Base-by-base conservation (phyloP, 2,113 vertebrate species). In the Triplophysa dalaica region DNA sequence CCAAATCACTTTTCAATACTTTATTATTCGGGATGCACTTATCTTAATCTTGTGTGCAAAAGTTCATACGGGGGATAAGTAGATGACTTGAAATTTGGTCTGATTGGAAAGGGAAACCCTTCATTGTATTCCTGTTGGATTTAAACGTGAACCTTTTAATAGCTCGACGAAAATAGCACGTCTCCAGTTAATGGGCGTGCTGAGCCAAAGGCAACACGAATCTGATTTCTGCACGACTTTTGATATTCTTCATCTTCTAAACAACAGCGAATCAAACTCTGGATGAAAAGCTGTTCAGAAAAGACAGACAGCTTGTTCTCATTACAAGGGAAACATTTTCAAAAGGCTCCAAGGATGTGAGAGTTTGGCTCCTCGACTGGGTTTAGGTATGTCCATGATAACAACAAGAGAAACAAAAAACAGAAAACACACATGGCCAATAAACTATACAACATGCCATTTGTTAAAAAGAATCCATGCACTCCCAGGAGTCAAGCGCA, bases 401-500 rank as follows among this genome's bases (percentile, higher is more conserved):
- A 73, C 33, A 60, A 60, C 54, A 73, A 73, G 54, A 60, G n/a
- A 22, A 62, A 75, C 72, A 14, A 63, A 58, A 74, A 62, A 58
- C 54, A 60, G 58, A 45, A 60, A 75, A 19, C 54, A 61, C 72
- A 75, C 56, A 13, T 61, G 56, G 72, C 29, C 56, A 62, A 62
- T 75, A 75, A 75, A 48, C 38, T 45, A 75, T 29, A 43, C 72
- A 62, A 62, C 72, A 75, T 24, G 72, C 58, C 72, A 63, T 75
- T 48, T 75, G 58, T 60, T 75, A 62, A 75, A 75, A 62, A 58
- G 33, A 3, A 73, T 60, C 21, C 0, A 21, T 60, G 21, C 14
- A 43, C n/a, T 60, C 54, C 58, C n/a, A 58, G 41, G 22, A 43
- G 70, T 73, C 19, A n/a, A 73, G 33, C 70, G 45, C 58, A 48